These are phyloP conservation scores for Acanthis flammea DNA, from an alignment of 2,797 vertebrate species.

Conservation along the genomic window DNA sequence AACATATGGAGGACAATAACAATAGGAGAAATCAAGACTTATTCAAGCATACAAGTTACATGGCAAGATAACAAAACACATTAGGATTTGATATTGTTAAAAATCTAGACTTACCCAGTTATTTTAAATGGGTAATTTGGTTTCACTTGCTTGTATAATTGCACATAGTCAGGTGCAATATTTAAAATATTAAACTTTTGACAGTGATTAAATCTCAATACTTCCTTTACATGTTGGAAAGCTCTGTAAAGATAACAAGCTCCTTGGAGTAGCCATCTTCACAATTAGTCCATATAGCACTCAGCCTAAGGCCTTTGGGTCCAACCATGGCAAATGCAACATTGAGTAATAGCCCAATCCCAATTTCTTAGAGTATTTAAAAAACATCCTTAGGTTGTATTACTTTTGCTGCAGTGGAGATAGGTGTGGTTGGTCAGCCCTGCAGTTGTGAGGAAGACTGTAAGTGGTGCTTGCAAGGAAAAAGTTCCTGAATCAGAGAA, in stretches of 20 bases:
- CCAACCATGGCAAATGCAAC: not conserved
- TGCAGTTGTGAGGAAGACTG: not conserved
- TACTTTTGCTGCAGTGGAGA: not conserved
- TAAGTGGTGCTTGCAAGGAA: not conserved
- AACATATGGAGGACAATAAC: not conserved
- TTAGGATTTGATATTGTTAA: not conserved
- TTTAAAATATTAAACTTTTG: not conserved
- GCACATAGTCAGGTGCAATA: not conserved
- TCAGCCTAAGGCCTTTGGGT: not conserved
- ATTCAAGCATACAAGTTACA: not conserved
- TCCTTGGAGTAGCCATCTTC: not conserved
- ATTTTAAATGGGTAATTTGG: not conserved
- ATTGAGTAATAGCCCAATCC: not conserved
- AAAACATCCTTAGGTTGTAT: not conserved
- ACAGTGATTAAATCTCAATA: not conserved
- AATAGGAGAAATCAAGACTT: not conserved
- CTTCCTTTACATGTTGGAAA: not conserved
- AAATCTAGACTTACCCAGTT: not conserved
- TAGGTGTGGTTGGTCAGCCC: not conserved
- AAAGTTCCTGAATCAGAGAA: not conserved
- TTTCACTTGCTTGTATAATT: not conserved
- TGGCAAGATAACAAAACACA: not conserved
- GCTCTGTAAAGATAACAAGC: not conserved
- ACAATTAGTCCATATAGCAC: fast-evolving
- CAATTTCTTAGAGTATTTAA: not conserved